phyloP scores from a whole-genome alignment of 2,888 invertebrate genomes.

The Lysandra bellargus region DNA sequence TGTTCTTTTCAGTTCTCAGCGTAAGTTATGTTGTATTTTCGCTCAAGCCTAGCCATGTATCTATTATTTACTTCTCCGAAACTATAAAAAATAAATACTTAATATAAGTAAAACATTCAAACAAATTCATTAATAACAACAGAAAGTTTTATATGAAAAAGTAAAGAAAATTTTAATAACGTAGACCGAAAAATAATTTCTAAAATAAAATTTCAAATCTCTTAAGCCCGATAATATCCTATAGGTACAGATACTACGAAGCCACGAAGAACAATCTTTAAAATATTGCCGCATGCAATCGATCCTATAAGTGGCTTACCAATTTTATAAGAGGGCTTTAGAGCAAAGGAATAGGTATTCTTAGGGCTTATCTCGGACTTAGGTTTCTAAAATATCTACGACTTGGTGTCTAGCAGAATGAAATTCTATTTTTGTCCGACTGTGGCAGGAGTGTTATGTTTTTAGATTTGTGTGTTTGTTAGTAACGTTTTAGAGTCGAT shows the following conservation, averaged over 20 bases:
- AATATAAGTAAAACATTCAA: too few relatives aligned
- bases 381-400: conserved; percentile 1
- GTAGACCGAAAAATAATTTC: neutral
- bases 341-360: conserved; percentile 42
- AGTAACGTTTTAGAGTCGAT: neutral
- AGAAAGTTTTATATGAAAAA: neutral
- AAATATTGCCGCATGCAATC: conserved; percentile 56
- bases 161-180: neutral
- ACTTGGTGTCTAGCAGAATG: neutral
- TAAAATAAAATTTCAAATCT: conserved; percentile 13
- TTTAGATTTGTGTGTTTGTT: neutral
- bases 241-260: conserved; percentile 32
- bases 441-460: neutral
- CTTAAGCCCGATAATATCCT: neutral
- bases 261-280: conserved; percentile 45
- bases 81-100: too few relatives aligned
- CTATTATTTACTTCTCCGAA: too few relatives aligned
- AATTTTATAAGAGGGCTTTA: conserved; percentile 64
- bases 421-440: neutral
- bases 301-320: conserved; percentile 69
- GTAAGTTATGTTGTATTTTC: too few relatives aligned
- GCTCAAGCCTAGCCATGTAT: too few relatives aligned
- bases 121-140: too few relatives aligned
- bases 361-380: conserved; percentile 50
- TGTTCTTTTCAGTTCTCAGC: neutral